These are phyloP conservation scores for Xylocopa sonorina DNA, from an alignment of 1,140 invertebrate species.

Conservation along the genomic window DNA sequence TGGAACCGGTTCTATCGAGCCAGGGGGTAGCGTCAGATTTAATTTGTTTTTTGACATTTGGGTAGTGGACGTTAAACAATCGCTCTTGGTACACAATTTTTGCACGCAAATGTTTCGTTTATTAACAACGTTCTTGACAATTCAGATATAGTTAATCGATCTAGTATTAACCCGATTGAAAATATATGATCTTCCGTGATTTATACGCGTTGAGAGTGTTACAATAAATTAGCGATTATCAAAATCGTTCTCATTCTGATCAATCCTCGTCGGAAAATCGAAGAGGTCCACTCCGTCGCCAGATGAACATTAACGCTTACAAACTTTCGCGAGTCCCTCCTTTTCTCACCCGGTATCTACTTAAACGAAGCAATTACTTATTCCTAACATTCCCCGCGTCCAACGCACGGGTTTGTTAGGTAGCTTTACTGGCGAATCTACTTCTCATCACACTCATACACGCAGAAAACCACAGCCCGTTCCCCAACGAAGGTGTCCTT, in stretches of 20 bases:
- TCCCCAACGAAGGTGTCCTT: neutral
- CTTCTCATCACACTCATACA: no score
- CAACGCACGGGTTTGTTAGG: no score
- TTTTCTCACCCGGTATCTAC: no score
- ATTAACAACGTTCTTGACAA: neutral
- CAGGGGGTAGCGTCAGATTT: slow-evolving; percentile 94
- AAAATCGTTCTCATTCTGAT: slow-evolving; percentile 29
- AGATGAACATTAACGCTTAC: no score
- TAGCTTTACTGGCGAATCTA: no score
- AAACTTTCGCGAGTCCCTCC: no score
- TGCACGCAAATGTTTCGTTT: slow-evolving; percentile 26
- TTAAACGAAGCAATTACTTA: no score
- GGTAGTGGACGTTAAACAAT: slow-evolving; percentile 21
- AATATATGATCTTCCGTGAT: neutral
- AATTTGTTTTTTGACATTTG: slow-evolving; percentile 96
- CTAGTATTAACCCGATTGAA: neutral
- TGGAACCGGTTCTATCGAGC: slow-evolving; percentile 90
- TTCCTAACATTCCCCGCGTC: no score
- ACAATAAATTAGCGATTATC: slow-evolving; percentile 2
- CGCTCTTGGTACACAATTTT: slow-evolving; percentile 16
- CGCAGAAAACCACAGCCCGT: no score
- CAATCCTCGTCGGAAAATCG: slow-evolving; percentile 12
- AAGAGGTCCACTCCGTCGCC: no score
- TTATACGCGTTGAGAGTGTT: slow-evolving; percentile 22
- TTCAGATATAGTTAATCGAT: slow-evolving; percentile 13